These are phyloP conservation scores for Porites lutea DNA, from an alignment of 64 coral and sea anemone species.

Conservation along the genomic window DNA sequence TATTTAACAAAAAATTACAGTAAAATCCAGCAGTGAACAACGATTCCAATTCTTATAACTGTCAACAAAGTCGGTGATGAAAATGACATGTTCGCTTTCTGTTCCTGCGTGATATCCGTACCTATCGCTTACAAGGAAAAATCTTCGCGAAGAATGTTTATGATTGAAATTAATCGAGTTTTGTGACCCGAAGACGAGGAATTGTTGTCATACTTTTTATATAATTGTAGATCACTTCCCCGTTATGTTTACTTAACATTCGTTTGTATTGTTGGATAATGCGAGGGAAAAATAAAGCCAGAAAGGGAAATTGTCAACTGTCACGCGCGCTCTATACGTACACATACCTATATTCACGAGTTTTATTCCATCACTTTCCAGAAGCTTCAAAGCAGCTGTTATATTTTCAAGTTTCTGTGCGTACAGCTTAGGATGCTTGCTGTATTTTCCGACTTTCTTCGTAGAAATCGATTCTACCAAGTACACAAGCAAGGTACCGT, in stretches of 20 bases:
- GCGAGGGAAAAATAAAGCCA: not conserved
- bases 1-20: not conserved
- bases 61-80: not conserved
- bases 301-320: not conserved
- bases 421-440: conserved; percentile 79
- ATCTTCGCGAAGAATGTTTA: not conserved
- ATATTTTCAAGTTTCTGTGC: conserved; percentile 96
- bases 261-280: not conserved
- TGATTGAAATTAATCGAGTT: not conserved
- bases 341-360: conserved; percentile 97
- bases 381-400: conserved; percentile 75
- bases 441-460: conserved; percentile 83
- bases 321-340: not conserved
- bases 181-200: not conserved
- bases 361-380: conserved; percentile 88
- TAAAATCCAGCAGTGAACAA: not conserved
- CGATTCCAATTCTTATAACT: not conserved
- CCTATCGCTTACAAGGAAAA: not conserved
- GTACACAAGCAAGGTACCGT: conserved; percentile 83
- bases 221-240: not conserved
- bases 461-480: conserved; percentile 86
- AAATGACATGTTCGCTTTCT: not conserved
- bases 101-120: conserved; percentile 27
- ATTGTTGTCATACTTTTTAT: not conserved
- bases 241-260: conserved; percentile 42